Evolutionary conservation across 1,140 invertebrate species (phyloP), one percentile per base, ranked within the genome.

Genomic region (Zaprionus capensis): DNA sequence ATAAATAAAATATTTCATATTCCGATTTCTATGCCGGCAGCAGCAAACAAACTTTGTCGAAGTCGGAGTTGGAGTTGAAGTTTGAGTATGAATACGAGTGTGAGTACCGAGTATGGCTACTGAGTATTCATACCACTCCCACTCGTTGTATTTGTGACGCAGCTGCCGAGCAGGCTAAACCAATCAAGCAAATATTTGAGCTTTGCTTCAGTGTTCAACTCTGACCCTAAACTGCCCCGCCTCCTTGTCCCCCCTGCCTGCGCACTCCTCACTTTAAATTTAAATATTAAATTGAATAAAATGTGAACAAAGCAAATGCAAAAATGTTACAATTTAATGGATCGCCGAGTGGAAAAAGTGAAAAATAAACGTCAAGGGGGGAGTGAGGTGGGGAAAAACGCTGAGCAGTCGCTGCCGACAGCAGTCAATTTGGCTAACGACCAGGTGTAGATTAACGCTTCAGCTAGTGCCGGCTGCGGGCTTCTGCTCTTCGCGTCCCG

Each of bases 141-240:
- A 63, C 46, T 69, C 59, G 49, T 24, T 1, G 55, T 70, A 64
- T 81, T 76, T 68, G 73, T 41, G 59, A 62, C 12, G 72, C 77
- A 81, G 65, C 68, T 73, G 82, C 71, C 9, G 31, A 78, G 75
- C 41, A 17, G 41, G 41, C 78, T 78, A 85, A 85, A 78, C 64
- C 76, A 74, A 80, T 86, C 80, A 76, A 65, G 86, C 70, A 82
- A 87, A 86, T 86, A 86, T 86, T 87, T 86, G 83, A 82, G 67
- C 74, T 87, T 73, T 65, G 79, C 70, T 82, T 85, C 70, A 81
- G 44, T 81, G 63, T 74, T 76, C 49, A 79, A 63, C 82, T 81
- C 71, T 78, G 82, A 73, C 56, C 70, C 46, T 0, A 24, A 65
- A 65, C n/a, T 46, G n/a, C 41, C 11, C 1, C 14, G 26, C 22